These are phyloP conservation scores for Drosophila lacertosa DNA, from an alignment of 1,140 invertebrate genomes.

Conservation along the genomic window DNA sequence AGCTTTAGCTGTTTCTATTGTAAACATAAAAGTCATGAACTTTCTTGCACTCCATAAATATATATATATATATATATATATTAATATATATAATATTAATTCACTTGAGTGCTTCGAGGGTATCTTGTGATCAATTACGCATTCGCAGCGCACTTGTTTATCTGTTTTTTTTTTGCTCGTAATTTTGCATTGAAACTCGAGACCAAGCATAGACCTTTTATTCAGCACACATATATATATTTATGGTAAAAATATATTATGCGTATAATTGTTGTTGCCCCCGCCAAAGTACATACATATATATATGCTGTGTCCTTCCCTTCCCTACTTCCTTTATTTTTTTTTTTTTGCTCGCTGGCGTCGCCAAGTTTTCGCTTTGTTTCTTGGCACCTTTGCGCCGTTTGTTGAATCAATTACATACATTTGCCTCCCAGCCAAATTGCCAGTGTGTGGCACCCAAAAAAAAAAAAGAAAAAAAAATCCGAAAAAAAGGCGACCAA, in stretches of 20 bases:
- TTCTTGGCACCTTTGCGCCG: conserved; percentile 67
- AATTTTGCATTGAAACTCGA: conserved; percentile 19
- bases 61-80: too few species aligned
- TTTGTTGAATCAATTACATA: conserved; percentile 81
- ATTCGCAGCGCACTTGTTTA: not conserved
- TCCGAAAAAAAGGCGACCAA: too few species aligned
- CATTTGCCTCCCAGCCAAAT: conserved; percentile 61
- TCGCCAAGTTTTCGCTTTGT: conserved; percentile 57
- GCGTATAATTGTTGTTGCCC: conserved; percentile 80
- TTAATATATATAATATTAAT: too few species aligned
- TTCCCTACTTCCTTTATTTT: not conserved
- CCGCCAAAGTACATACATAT: conserved; percentile 26
- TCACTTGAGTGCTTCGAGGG: too few species aligned
- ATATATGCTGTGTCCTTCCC: not conserved
- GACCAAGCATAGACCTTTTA: conserved; percentile 10
- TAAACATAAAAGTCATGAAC: too few species aligned
- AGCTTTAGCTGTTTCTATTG: too few species aligned
- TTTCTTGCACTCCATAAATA: not conserved
- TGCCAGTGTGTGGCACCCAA: conserved; percentile 42
- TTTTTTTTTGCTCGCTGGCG: not conserved
- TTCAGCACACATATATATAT: conserved; percentile 39
- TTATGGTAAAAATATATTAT: conserved; percentile 78
- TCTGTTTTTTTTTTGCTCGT: conserved; percentile 12
- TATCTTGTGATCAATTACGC: not conserved
- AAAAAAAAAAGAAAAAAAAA: conserved; percentile 13